Base-by-base conservation (phyloP, 2,113 vertebrate species). In the Neotragus pygmaeus region DNA sequence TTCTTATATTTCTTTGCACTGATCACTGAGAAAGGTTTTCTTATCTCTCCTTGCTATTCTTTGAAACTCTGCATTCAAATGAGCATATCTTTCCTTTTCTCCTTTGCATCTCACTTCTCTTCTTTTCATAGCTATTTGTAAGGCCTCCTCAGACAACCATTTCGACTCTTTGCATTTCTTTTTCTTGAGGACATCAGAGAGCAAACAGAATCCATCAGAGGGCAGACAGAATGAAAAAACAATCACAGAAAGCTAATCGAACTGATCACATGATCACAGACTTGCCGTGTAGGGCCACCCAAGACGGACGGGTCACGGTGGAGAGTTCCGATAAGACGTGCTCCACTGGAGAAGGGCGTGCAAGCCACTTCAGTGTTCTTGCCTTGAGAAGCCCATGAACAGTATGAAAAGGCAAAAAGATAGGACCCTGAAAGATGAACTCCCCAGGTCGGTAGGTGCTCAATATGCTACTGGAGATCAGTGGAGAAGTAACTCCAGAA, bases 291-390 rank as follows among this genome's bases (percentile, higher is more conserved):
- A 9, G 62, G 33, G 17, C 16, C 62, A 66, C 33, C 62, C 33
- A n/a, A n/a, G 62, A n/a, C 1, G 1, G 33, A 9, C 0, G 3
- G 62, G 7, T 66, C 62, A 19, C n/a, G 62, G 16, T n/a, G 16
- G 62, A 66, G 62, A n/a, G 62, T 19, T 66, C 16, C 10, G 7
- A 66, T 2, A 66, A 9, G 19, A 66, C 5, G 33, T n/a, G 33
- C 0, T 66, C 62, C 62, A 66, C 62, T 66, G 62, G 16, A 66
- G 62, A 7, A n/a, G 62, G 33, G 3, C 7, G n/a, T 19, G 33
- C 62, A 19, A 66, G 4, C 7, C 16, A 9, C 62, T 66, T 66
- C 7, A 66, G 62, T 66, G 10, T n/a, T 66, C 62, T 66, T 66
- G 62, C 33, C 14, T 66, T n/a, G 62, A 66, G 62, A 66, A 66